These are phyloP conservation scores for Xiphophorus hellerii DNA, from an alignment of 2,113 vertebrate genomes.

Conservation along the genomic window DNA sequence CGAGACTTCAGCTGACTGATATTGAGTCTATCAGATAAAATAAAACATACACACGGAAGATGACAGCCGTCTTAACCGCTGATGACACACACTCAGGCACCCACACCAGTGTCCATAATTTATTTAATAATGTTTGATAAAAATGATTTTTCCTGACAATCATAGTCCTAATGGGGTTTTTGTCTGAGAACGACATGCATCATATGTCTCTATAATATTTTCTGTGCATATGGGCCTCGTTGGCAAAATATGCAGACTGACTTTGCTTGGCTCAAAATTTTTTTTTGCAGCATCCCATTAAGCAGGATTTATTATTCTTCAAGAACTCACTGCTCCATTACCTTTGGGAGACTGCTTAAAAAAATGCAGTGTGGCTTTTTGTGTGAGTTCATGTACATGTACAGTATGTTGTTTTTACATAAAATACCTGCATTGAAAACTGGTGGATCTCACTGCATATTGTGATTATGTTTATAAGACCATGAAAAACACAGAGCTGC, in stretches of 20 bases:
- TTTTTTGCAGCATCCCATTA: slow-evolving; percentile 75
- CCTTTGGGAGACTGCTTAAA: slow-evolving; percentile 63
- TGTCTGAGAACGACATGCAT: slow-evolving; percentile 17
- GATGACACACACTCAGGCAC: slow-evolving; percentile 17
- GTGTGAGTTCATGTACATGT: slow-evolving; percentile 25
- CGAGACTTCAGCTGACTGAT: slow-evolving; percentile 48
- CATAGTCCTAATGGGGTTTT: slow-evolving; percentile 22
- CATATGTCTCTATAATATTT: slow-evolving; percentile 22
- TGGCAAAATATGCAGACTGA: slow-evolving; percentile 63
- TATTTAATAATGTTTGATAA: slow-evolving; percentile 23
- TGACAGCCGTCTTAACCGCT: slow-evolving; percentile 29
- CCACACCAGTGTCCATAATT: slow-evolving; percentile 10
- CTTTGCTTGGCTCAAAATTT: slow-evolving; percentile 50
- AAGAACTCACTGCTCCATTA: slow-evolving; percentile 73
- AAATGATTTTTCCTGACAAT: slow-evolving; percentile 37
- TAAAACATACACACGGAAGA: slow-evolving; percentile 18
- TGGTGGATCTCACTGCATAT: slow-evolving; percentile 29
- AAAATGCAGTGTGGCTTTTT: slow-evolving; percentile 17
- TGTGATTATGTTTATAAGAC: slow-evolving; percentile 42
- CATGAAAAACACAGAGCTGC: slow-evolving; percentile 42
- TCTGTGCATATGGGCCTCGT: slow-evolving; percentile 50
- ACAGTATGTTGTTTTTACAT: slow-evolving; percentile 22
- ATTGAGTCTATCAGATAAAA: slow-evolving; percentile 48
- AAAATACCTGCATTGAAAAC: slow-evolving; percentile 40
- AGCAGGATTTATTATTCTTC: slow-evolving; percentile 75